These are phyloP conservation scores for Cyprinodon tularosa DNA, from an alignment of 2,113 vertebrate genomes.

Conservation along the genomic window DNA sequence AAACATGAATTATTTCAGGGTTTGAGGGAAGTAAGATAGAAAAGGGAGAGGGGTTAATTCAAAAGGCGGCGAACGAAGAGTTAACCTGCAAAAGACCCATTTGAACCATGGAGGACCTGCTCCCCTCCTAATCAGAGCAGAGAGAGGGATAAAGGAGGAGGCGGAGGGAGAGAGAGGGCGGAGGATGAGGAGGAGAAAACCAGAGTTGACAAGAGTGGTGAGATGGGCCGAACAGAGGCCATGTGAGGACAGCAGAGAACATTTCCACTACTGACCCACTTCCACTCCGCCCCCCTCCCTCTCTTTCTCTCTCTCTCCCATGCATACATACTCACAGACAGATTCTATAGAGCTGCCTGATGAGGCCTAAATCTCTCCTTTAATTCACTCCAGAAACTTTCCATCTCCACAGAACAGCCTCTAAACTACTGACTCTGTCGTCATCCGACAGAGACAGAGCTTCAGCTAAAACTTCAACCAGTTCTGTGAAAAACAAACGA, in stretches of 20 bases:
- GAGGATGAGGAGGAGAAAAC: constrained; percentile 51
- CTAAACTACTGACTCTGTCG: not conserved
- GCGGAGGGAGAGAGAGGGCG: constrained; percentile 5
- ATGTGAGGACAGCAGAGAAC: constrained; percentile 45
- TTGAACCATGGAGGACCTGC: constrained; percentile 55
- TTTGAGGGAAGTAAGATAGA: not conserved
- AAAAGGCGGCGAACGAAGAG: constrained; percentile 34
- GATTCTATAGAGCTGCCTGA: constrained; percentile 22
- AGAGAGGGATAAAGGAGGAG: constrained; percentile 32
- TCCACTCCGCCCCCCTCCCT: constrained; percentile 9
- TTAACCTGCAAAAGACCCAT: constrained; percentile 53
- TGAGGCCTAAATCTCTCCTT: constrained; percentile 24
- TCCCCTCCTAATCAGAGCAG: constrained; percentile 49
- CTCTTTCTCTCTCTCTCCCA: not conserved
- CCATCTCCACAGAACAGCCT: not conserved
- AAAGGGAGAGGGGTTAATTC: not conserved
- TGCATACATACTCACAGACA: constrained; percentile 15
- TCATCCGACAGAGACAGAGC: not conserved
- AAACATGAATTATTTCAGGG: not conserved
- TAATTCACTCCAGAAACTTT: constrained; percentile 10
- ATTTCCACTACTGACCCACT: constrained; percentile 72
- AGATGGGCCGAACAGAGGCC: constrained; percentile 52
- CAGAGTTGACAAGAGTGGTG: constrained; percentile 53
- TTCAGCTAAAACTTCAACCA: not conserved
- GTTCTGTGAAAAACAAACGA: not conserved